phyloP scores from a whole-genome alignment of 2,113 vertebrate genomes.

The Pterocles gutturalis region DNA sequence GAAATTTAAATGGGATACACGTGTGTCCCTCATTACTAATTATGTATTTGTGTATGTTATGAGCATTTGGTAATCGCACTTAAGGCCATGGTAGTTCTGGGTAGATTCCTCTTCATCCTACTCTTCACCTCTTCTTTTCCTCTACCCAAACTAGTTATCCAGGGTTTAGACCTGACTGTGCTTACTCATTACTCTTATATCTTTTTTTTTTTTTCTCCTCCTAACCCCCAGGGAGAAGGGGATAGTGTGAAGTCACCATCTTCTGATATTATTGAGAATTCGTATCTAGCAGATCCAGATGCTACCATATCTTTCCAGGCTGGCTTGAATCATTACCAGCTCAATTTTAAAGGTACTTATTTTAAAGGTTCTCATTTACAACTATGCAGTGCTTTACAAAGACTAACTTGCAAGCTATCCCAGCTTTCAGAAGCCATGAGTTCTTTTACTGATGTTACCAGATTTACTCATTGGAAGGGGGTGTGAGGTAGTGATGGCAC shows the following conservation, averaged over 20 bases:
- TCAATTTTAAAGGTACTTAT: slow-evolving; percentile 85
- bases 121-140: not conserved
- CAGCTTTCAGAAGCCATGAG: not conserved
- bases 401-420: not conserved
- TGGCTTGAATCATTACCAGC: slow-evolving; percentile 74
- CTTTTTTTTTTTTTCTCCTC: not conserved
- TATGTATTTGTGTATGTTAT: not conserved
- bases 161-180: not conserved
- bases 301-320: slow-evolving; percentile 72
- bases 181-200: not conserved
- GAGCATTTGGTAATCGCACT: not conserved
- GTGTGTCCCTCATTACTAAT: not conserved
- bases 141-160: not conserved
- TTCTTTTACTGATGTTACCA: not conserved
- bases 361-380: not conserved
- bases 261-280: slow-evolving; percentile 81
- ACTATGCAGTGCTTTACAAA: not conserved
- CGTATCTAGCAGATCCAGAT: slow-evolving; percentile 69
- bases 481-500: not conserved
- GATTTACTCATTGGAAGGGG: not conserved
- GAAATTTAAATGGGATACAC: not conserved
- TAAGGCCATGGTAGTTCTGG: not conserved
- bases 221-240: slow-evolving; percentile 72
- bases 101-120: not conserved
- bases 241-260: slow-evolving; percentile 45